Evolutionary conservation across 2,797 vertebrate species (phyloP).

Genomic region (Oophaga sylvatica): DNA sequence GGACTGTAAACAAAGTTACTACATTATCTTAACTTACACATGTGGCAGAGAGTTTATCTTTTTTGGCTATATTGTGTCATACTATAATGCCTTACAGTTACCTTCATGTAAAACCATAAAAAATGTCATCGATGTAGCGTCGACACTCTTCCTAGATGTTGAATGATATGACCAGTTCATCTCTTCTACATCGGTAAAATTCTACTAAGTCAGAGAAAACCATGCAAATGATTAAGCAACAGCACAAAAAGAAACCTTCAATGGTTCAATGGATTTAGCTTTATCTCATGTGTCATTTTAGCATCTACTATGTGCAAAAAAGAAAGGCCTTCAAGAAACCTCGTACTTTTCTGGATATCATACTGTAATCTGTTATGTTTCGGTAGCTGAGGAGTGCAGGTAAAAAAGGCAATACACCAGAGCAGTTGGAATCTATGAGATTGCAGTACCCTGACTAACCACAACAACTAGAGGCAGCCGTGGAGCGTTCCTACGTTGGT

Average conservation of each 20-base stretch:
- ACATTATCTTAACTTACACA: neutral
- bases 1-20: neutral
- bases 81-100: too few relatives aligned
- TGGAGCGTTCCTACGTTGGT: too few relatives aligned
- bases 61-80: neutral
- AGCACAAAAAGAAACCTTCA: neutral
- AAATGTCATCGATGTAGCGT: too few relatives aligned
- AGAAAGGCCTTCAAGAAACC: neutral
- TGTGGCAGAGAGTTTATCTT: neutral
- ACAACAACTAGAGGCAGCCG: too few relatives aligned
- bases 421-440: too few relatives aligned
- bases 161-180: neutral
- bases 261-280: neutral
- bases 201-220: neutral
- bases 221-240: too few relatives aligned
- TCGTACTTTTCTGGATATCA: too few relatives aligned
- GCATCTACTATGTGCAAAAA: neutral
- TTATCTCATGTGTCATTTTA: neutral
- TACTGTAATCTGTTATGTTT: too few relatives aligned
- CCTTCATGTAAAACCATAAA: too few relatives aligned
- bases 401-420: too few relatives aligned
- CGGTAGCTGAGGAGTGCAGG: too few relatives aligned
- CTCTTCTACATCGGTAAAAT: neutral
- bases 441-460: too few relatives aligned
- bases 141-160: neutral